Conservation (phyloP, 2,113 vertebrate genomes). For the Pseudopipra pipra region DNA sequence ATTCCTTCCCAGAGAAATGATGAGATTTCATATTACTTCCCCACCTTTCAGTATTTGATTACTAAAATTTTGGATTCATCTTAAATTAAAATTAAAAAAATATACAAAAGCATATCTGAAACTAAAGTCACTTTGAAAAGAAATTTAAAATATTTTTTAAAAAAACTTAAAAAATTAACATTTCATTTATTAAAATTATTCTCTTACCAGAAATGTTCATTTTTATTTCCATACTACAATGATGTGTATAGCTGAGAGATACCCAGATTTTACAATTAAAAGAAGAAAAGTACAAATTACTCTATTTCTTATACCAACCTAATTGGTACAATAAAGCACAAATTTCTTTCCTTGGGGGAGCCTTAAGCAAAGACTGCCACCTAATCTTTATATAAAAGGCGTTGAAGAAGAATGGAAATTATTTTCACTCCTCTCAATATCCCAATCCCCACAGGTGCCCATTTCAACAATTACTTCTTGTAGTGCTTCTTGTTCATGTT, state of each 20-base stretch:
- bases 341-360: not conserved
- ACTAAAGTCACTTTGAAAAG: not conserved
- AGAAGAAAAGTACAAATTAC: not conserved
- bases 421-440: not conserved
- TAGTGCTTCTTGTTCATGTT: not conserved
- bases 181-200: not conserved
- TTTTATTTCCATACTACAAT: not conserved
- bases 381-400: not conserved
- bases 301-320: not conserved
- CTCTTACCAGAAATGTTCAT: not conserved
- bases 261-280: not conserved
- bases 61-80: not conserved
- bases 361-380: not conserved
- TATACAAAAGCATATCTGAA: not conserved
- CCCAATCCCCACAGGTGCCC: not conserved
- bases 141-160: not conserved
- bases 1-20: not conserved
- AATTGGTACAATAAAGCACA: not conserved
- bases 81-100: not conserved
- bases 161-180: not conserved
- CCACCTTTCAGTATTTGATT: not conserved
- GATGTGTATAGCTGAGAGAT: not conserved
- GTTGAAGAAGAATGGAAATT: not conserved
- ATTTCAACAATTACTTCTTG: not conserved
- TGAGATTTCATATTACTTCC: not conserved